phyloP scores from a whole-genome alignment of 2,797 vertebrate species.

The Cirrhinus mrigala region DNA sequence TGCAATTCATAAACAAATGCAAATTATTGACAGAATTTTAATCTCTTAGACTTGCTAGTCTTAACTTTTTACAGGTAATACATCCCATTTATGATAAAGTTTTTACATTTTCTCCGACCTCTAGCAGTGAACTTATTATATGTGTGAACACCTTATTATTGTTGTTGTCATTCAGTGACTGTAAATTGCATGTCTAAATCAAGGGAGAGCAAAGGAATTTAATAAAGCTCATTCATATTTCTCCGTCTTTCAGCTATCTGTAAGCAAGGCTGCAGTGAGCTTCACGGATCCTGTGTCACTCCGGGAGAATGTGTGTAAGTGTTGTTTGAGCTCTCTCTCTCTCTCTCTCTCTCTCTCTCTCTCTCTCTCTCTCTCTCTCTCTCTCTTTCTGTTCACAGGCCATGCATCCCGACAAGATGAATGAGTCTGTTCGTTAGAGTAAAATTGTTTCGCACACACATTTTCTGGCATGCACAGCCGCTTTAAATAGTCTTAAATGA shows the following conservation, averaged over 20 bases:
- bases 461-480: slow-evolving; percentile 21
- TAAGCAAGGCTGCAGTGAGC: slow-evolving; percentile 90
- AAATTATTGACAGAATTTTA: not conserved
- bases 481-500: slow-evolving; percentile 81
- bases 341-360: slow-evolving; percentile 19
- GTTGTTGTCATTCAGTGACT: not conserved
- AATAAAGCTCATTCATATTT: not conserved
- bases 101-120: not conserved
- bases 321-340: slow-evolving; percentile 5
- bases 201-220: not conserved
- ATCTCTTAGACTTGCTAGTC: not conserved
- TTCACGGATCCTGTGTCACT: slow-evolving; percentile 82
- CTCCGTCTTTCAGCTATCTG: slow-evolving; percentile 84
- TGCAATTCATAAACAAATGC: too few relatives aligned
- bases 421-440: slow-evolving; percentile 36
- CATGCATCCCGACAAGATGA: slow-evolving; percentile 25
- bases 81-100: not conserved
- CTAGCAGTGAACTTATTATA: not conserved
- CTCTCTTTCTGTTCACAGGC: slow-evolving; percentile 17
- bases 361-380: slow-evolving; percentile 26
- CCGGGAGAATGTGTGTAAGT: slow-evolving; percentile 95
- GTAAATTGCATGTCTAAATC: not conserved
- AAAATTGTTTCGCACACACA: slow-evolving; percentile 55
- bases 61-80: not conserved
- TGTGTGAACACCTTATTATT: not conserved